These are phyloP conservation scores for Phalangium opilio DNA, from an alignment of 2,888 invertebrate species.

Conservation along the genomic window DNA sequence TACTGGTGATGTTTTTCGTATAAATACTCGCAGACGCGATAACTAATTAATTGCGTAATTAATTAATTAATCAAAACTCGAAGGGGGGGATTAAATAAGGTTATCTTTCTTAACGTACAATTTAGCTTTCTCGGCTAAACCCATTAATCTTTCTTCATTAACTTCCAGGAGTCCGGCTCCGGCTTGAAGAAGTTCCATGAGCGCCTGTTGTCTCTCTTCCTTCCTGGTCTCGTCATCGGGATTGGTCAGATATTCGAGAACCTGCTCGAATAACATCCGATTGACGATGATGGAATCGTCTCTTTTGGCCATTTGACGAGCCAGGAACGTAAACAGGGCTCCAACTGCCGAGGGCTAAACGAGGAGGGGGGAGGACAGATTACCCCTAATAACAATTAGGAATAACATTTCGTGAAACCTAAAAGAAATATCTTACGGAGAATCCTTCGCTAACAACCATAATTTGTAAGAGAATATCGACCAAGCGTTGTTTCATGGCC, in stretches of 20 bases:
- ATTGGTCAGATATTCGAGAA: slow-evolving; percentile 38
- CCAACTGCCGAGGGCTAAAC: slow-evolving; percentile 44
- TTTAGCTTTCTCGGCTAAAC: slow-evolving; percentile 45
- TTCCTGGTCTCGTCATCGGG: slow-evolving; percentile 29
- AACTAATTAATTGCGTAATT: slow-evolving; percentile 39
- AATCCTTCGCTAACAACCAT: slow-evolving; percentile 48
- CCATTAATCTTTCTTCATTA: slow-evolving; percentile 42
- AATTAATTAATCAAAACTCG: too few relatives aligned
- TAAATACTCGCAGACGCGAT: slow-evolving; percentile 51
- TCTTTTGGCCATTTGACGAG: slow-evolving; percentile 44
- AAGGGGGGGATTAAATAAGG: too few relatives aligned
- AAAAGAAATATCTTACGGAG: slow-evolving; percentile 40
- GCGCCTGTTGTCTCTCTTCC: slow-evolving; percentile 54
- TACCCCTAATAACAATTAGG: background rate
- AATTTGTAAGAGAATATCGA: slow-evolving; percentile 59
- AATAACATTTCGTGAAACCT: background rate
- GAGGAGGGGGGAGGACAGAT: slow-evolving; percentile 8
- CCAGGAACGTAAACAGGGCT: slow-evolving; percentile 47
- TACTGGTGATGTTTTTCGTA: slow-evolving; percentile 46
- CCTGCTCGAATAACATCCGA: slow-evolving; percentile 43
- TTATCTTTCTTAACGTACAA: too few relatives aligned
- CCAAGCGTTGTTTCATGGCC: slow-evolving; percentile 51
- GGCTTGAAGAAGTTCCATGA: slow-evolving; percentile 50
- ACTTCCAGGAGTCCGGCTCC: slow-evolving; percentile 35
- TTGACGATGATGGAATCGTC: slow-evolving; percentile 35